These are phyloP conservation scores for Papilio elwesi DNA, from an alignment of 2,888 invertebrate genomes.

Conservation along the genomic window DNA sequence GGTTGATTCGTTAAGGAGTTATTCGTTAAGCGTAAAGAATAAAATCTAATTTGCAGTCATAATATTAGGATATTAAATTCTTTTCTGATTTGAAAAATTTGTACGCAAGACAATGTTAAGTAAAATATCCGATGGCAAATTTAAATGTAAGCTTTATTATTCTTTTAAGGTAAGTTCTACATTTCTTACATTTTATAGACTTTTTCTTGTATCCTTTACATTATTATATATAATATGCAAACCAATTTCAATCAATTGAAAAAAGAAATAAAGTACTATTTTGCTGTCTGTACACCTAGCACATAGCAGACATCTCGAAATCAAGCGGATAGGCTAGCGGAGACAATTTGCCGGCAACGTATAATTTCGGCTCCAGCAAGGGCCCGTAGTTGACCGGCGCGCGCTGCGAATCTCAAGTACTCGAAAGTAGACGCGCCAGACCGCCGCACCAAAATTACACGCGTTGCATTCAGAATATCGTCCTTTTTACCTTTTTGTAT, in stretches of 20 bases:
- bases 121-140: slow-evolving; percentile 5
- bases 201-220: not conserved
- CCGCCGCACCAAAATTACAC: slow-evolving; percentile 35
- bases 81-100: no score
- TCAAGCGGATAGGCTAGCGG: slow-evolving; percentile 60
- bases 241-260: not conserved
- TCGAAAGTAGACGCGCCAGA: slow-evolving; percentile 40
- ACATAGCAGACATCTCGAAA: slow-evolving; percentile 62
- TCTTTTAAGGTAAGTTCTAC: no score
- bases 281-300: slow-evolving; percentile 52
- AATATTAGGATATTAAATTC: no score
- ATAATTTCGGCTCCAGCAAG: slow-evolving; percentile 69
- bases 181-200: no score
- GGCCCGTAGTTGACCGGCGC: slow-evolving; percentile 59
- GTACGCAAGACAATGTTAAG: no score
- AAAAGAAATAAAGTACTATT: slow-evolving; percentile 16
- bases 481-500: slow-evolving; percentile 31
- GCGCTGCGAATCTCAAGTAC: slow-evolving; percentile 65
- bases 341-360: slow-evolving; percentile 73
- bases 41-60: no score
- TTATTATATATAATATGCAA: no score
- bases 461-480: slow-evolving; percentile 32
- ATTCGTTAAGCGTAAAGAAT: no score
- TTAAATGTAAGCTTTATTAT: no score
- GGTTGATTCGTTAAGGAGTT: no score